Percentiles rank a stretch among this genome's conserved stretches.
These are phyloP conservation scores for Astropecten irregularis DNA, from an alignment of 53 echinoderm and acorn worm species.

Conservation along the genomic window DNA sequence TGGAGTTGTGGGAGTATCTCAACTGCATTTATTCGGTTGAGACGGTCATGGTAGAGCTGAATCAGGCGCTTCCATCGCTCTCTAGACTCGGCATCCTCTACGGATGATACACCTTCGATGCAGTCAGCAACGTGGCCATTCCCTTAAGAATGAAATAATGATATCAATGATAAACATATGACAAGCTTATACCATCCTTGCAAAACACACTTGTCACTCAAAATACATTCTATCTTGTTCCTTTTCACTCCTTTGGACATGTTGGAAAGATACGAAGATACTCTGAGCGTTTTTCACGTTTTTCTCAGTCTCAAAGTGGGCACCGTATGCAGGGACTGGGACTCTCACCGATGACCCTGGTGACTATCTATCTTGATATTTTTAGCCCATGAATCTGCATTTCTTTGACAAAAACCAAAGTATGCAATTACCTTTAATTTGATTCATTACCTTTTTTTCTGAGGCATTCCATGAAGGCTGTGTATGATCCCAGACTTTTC, in stretches of 20 bases:
- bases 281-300: too few relatives aligned
- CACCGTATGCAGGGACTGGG: too few relatives aligned
- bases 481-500: slow-evolving; percentile 20
- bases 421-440: too few relatives aligned
- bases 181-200: neutral
- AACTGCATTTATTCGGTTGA: neutral
- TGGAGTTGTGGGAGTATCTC: neutral
- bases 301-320: too few relatives aligned
- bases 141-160: neutral
- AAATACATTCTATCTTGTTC: too few relatives aligned
- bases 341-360: too few relatives aligned
- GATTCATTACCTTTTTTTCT: slow-evolving; percentile 12
- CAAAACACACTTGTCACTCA: neutral
- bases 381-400: too few relatives aligned
- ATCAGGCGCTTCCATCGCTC: neutral
- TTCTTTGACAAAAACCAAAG: too few relatives aligned
- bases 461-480: slow-evolving; percentile 21
- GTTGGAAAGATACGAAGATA: too few relatives aligned
- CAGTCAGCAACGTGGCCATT: slow-evolving; percentile 5
- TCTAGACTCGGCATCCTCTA: neutral
- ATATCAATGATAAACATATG: neutral
- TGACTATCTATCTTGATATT: too few relatives aligned
- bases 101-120: neutral
- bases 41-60: neutral
- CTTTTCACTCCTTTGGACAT: too few relatives aligned